Evolutionary conservation across 2,888 invertebrate genomes (phyloP).

Genomic region (Alloplasta piceator): DNA sequence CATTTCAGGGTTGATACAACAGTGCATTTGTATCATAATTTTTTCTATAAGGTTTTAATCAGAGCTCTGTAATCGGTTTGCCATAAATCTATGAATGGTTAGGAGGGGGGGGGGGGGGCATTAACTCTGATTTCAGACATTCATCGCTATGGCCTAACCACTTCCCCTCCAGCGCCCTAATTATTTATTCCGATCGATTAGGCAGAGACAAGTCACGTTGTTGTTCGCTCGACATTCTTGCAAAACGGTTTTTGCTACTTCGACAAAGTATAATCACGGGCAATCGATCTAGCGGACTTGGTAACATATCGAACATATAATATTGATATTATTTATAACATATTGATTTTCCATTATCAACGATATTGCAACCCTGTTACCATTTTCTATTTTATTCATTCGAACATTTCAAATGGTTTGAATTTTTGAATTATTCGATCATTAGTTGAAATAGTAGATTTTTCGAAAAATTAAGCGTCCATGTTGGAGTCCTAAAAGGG

Average conservation of each 20-base stretch:
- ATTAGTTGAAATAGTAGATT: no score
- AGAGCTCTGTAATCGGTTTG: conserved; percentile 39
- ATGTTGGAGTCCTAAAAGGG: no score
- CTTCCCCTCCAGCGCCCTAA: conserved; percentile 74
- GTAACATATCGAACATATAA: no score
- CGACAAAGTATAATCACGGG: conserved; percentile 13
- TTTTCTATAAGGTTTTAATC: conserved; percentile 5
- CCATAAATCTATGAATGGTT: conserved; percentile 41
- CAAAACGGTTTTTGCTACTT: conserved; percentile 41
- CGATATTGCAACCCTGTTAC: no score
- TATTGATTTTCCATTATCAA: no score
- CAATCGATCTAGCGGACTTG: background rate
- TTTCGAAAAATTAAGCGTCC: no score
- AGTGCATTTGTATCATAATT: conserved; percentile 11
- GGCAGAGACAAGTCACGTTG: conserved; percentile 73
- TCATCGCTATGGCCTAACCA: conserved; percentile 34
- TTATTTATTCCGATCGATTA: conserved; percentile 77
- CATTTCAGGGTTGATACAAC: conserved; percentile 34
- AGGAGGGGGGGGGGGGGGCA: conserved; percentile 44
- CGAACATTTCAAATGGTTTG: no score
- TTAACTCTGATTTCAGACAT: conserved; percentile 54
- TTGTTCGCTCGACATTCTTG: conserved; percentile 68
- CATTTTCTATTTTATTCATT: no score
- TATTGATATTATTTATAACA: no score
- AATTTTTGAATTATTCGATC: no score